Evolutionary conservation across 2,797 vertebrate genomes (phyloP).

Genomic region (Melanotaenia maccullochi): DNA sequence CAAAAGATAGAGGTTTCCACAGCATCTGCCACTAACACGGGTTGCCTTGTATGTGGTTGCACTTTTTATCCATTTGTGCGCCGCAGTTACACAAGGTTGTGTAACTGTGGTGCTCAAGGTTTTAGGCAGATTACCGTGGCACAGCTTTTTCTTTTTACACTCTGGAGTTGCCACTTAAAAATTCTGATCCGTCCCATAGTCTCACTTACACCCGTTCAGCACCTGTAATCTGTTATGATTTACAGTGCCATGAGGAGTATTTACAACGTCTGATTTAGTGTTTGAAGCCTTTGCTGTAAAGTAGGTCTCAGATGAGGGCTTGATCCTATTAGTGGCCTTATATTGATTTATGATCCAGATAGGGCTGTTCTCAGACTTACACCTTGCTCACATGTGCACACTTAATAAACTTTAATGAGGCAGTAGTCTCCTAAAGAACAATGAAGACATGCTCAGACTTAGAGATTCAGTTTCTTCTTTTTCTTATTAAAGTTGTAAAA

Average conservation of each 20-base stretch:
- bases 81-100: background rate
- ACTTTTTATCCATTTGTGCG: background rate
- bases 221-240: constrained; percentile 51
- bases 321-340: constrained; percentile 64
- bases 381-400: constrained; percentile 1
- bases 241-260: constrained; percentile 61
- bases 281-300: constrained; percentile 55
- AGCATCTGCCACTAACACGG: background rate
- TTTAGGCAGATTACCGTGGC: background rate
- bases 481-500: background rate
- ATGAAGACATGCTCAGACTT: background rate
- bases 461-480: background rate
- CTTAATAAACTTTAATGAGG: constrained; percentile 39
- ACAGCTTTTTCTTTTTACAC: background rate
- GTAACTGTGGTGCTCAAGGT: background rate
- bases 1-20: background rate
- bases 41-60: background rate
- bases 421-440: background rate
- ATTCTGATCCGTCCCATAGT: constrained; percentile 3
- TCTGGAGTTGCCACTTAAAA: background rate
- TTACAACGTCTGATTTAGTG: constrained; percentile 70
- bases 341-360: constrained; percentile 57
- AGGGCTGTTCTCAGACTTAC: constrained; percentile 32
- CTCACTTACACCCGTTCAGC: constrained; percentile 9
- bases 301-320: constrained; percentile 62